phyloP scores from a whole-genome alignment of 1,140 invertebrate species.

The Theocolax elegans region DNA sequence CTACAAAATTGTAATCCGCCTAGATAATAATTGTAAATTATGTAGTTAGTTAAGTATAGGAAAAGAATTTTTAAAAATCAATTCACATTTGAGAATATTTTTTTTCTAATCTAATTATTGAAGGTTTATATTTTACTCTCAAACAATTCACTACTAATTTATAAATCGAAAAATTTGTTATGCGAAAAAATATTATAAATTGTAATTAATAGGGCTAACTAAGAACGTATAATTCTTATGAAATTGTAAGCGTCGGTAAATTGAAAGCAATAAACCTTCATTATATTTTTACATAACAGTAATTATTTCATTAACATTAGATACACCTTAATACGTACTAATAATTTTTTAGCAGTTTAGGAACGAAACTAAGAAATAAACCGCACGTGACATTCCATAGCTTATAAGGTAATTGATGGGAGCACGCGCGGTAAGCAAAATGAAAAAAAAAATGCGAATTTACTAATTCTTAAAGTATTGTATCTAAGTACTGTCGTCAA shows the following conservation, averaged over 20 bases:
- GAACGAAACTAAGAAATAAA: neutral
- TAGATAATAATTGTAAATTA: slow-evolving; percentile 10
- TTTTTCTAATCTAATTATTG: neutral
- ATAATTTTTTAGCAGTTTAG: neutral
- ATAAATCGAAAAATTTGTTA: too few species aligned
- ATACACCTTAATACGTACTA: too few species aligned
- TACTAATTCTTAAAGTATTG: neutral
- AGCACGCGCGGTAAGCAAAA: slow-evolving; percentile 17
- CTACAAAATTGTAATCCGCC: neutral
- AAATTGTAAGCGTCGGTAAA: too few species aligned
- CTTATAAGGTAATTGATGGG: slow-evolving; percentile 46
- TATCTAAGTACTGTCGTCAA: neutral
- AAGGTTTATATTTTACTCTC: neutral
- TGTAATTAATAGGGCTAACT: too few species aligned
- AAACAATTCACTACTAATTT: neutral
- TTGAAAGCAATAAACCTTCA: neutral
- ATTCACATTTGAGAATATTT: neutral
- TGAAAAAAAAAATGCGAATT: neutral
- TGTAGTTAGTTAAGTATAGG: neutral
- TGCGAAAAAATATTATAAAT: too few species aligned
- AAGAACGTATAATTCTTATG: too few species aligned
- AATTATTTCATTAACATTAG: too few species aligned
- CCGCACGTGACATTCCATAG: slow-evolving; percentile 29
- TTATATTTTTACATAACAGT: neutral
- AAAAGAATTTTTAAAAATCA: neutral